Percentiles rank a stretch among this genome's conserved stretches.
Conservation (phyloP, 2,797 vertebrate genomes). For the Chrosomus eos region DNA sequence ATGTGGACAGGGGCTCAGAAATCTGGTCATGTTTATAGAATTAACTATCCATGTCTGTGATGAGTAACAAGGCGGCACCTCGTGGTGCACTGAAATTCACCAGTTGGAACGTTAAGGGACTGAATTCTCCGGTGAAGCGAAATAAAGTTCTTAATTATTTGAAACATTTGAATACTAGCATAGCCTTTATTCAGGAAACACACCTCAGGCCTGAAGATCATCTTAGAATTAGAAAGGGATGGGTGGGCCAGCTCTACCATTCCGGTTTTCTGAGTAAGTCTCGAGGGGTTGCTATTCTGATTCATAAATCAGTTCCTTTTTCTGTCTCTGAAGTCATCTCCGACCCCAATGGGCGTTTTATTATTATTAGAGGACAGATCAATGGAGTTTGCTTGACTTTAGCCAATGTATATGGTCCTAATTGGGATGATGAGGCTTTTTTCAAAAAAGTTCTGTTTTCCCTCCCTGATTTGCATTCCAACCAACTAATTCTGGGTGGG, state of each 20-base stretch:
- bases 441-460: no score
- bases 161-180: background rate
- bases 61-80: no score
- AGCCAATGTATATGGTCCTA: no score
- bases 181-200: conserved; percentile 7
- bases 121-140: background rate
- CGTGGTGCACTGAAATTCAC: no score
- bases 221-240: background rate
- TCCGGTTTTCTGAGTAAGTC: background rate
- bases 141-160: conserved; percentile 24
- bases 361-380: conserved; percentile 14
- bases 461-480: no score
- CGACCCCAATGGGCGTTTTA: background rate
- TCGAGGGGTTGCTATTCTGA: background rate
- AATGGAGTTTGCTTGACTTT: no score
- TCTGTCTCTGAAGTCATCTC: background rate
- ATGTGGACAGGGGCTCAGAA: no score
- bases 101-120: conserved; percentile 10
- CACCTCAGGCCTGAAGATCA: conserved; percentile 6
- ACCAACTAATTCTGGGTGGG: no score
- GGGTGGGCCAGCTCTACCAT: conserved; percentile 13
- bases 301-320: conserved; percentile 15
- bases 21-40: no score
- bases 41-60: no score
- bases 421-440: no score